Base-by-base conservation (phyloP, 2,888 invertebrate genomes). In the Gerris lacustris region DNA sequence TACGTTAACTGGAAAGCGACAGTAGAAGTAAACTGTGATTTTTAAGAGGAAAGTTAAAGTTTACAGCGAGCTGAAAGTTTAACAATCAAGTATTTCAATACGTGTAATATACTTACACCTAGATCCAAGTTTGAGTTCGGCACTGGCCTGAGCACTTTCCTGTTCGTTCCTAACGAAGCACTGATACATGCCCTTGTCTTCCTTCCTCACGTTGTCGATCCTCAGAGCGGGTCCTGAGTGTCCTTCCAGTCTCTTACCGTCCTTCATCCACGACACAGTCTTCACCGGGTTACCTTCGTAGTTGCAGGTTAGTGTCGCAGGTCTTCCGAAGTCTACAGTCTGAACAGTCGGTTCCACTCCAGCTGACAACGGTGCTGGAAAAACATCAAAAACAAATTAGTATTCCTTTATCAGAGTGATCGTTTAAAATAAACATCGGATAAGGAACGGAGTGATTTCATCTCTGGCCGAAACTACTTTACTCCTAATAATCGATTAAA, bases 111-210 rank as follows among this genome's bases (percentile, higher is more conserved):
- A 83, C 86, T 82, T 80, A 88, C 88, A 94, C 83, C 93, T 84
- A 81, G 96, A 95, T 78, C 96, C 96, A 72, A 96, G 86, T 82
- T 93, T 92, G 70, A 96, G 83, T 84, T 96, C 95, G 68, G 92
- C 94, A 70, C 92, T 92, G 2, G 93, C 93, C 78, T 96, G 94
- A 0, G 94, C 94, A 77, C 92, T 93, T 80, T 95, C 94, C 79
- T 93, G 92, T 77, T 94, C 94, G 79, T 95, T 95, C 71, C 93
- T 85, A 69, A 94, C 91, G 79, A 96, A 94, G 80, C 96, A 96
- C 79, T 96, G 96, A 80, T 96, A 96, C 95, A 96, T 96, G 78
- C 96, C 96, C 79, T 93, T 93, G 81, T 96, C 96, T 81, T 94
- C 93, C 78, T 95, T 92, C 81, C 92, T 90, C 0, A 96, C 94